Conservation (phyloP, 1,140 invertebrate genomes). For the Pinna nobilis region DNA sequence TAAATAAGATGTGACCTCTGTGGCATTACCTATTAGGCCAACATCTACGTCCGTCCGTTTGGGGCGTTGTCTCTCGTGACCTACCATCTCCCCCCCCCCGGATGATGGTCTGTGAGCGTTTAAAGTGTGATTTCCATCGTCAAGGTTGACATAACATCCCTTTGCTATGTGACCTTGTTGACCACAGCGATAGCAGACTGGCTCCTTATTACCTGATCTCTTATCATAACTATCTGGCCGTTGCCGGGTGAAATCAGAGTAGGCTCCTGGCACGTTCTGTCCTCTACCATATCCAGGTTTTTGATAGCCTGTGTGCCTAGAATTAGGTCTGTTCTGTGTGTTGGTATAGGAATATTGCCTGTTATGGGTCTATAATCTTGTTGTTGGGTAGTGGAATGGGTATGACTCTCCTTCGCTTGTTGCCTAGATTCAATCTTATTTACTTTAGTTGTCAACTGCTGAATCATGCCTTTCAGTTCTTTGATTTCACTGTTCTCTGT, state of each 20-base stretch:
- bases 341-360: too few relatives aligned
- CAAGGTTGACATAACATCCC: not conserved
- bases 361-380: not conserved
- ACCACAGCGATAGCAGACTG: constrained; percentile 25
- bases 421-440: not conserved
- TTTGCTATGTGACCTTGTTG: constrained; percentile 11
- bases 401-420: not conserved
- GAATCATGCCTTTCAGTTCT: constrained; percentile 23
- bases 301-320: too few relatives aligned
- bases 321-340: too few relatives aligned
- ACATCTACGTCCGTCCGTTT: not conserved
- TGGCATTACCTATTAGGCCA: constrained; percentile 2
- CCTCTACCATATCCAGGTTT: too few relatives aligned
- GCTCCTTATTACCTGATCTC: not conserved
- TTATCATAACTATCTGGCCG: not conserved
- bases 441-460: constrained; percentile 4
- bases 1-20: not conserved
- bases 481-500: not conserved
- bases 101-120: constrained; percentile 4
- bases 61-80: not conserved
- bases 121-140: not conserved
- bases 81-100: not conserved
- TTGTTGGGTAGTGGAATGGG: not conserved
- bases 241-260: not conserved
- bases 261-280: not conserved